Base-by-base conservation (phyloP, 35 echinoderm and acorn worm genomes). In the Apostichopus parvimensis region DNA sequence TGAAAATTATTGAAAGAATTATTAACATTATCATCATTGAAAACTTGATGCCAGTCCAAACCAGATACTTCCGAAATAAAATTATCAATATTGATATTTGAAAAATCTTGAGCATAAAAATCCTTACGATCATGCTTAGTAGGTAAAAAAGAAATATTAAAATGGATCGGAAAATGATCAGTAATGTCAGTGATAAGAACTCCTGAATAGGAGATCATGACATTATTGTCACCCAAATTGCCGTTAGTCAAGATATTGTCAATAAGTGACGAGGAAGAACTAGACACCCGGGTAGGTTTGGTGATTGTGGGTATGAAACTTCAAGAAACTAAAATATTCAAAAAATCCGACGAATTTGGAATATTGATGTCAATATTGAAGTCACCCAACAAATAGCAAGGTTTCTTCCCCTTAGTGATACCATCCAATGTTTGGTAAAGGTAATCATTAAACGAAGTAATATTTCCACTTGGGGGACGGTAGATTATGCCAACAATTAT, bases 291-390 rank as follows among this genome's bases (percentile, higher is more conserved):
- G 24, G 71, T 84, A 17, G 81, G 81, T 52, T 84, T 84, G 58
- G 54, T 84, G 6, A 84, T 84, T n/a, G 57, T 84, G 5, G 55
- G 15, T 3, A 17, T 17, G 54, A 22, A 60, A 84, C 54, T 55
- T 20, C 81, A 20, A 57, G 81, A 54, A 58, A 55, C 6, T 1
- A 84, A 55, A 9, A 15, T 84, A 58, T 58, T 59, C 57, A 84
- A 4, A 58, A 84, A 84, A 58, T 25, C 28, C 1, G 18, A n/a
- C 21, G 81, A 84, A 17, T 8, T 12, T 58, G 81, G 21, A 10
- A 23, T 90, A 56, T 9, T 56, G 11, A 90, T 9, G 56, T 90
- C 88, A 56, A 56, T 54, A 77, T 90, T 90, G 52, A 90, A 78
- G 21, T 90, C 88, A 14, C 70, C 65, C 54, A 90, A 56, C 45